Evolutionary conservation across 2,888 invertebrate species (phyloP).

Genomic region (Corbicula japonica): DNA sequence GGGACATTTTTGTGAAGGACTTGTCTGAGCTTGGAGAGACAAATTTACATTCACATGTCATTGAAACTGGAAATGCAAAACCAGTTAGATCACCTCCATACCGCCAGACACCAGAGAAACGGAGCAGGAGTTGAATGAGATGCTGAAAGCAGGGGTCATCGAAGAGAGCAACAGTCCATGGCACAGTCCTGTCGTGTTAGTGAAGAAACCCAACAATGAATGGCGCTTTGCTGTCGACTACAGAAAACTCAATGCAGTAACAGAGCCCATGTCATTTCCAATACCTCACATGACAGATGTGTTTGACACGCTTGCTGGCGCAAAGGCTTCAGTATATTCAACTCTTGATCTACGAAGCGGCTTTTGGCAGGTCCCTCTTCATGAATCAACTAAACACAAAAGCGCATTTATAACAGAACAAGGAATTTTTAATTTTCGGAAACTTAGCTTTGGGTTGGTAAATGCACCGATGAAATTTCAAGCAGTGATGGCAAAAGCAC

Average conservation of each 20-base stretch:
- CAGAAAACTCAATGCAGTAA: constrained; percentile 25
- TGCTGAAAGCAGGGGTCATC: constrained; percentile 39
- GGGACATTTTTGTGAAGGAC: constrained; percentile 43
- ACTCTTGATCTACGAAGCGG: constrained; percentile 42
- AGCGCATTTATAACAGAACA: constrained; percentile 39
- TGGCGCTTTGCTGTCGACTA: constrained; percentile 37
- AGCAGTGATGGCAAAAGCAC: constrained; percentile 33
- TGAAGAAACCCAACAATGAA: constrained; percentile 29
- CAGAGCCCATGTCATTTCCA: constrained; percentile 34
- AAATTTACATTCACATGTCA: constrained; percentile 36
- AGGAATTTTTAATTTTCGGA: constrained; percentile 43
- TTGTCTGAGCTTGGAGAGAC: constrained; percentile 49
- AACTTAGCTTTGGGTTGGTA: constrained; percentile 46
- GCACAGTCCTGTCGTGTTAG: constrained; percentile 52
- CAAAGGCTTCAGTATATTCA: constrained; percentile 23
- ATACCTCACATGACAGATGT: constrained; percentile 40
- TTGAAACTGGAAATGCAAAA: constrained; percentile 39
- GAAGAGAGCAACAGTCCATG: constrained; percentile 42
- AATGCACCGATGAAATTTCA: constrained; percentile 53
- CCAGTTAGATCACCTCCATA: constrained; percentile 36
- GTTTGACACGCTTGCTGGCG: constrained; percentile 43
- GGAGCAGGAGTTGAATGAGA: constrained; percentile 42
- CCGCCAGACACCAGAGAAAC: constrained; percentile 14
- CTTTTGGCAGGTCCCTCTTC: constrained; percentile 49
- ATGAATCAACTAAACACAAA: constrained; percentile 32